Evolutionary conservation across 2,797 vertebrate genomes (phyloP), one percentile per base, ranked within the genome.

Genomic region (Sebastes itinus): DNA sequence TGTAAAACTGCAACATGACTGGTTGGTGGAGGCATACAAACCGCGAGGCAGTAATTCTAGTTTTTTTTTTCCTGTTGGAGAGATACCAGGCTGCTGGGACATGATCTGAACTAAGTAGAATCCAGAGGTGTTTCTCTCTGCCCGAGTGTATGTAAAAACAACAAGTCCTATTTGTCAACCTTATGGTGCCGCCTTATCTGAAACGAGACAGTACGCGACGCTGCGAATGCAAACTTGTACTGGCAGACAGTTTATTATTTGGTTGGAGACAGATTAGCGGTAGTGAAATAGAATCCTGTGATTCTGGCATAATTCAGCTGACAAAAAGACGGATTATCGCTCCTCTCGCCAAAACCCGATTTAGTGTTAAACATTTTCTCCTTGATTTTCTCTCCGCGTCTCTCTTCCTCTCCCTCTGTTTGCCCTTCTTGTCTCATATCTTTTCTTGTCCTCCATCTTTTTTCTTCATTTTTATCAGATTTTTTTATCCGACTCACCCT

Each of bases 281-380:
- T 38, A 71, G 85, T 80, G 67, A 83, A 91, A 87, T 79, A 42
- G 78, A 80, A 86, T 83, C 81, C 72, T 46, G 78, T n/a, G 38
- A 75, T 85, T 82, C 71, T 78, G 81, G 82, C 42, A 86, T 80
- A 87, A 91, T 88, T 89, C 79, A 69, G n/a, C 28, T 83, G 85
- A 90, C 86, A 90, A 77, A 77, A 88, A 92, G 80, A 91, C 66
- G 25, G 87, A 91, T 89, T 82, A 85, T 81, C 12, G 25, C 54
- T 76, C 27, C 25, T 78, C 52, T 67, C 28, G n/a, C 55, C 75
- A 81, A 83, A 77, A 70, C 42, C 65, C 4, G 38, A 73, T 85
- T 86, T 78, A 66, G 82, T 75, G 58, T 84, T 64, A 33, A 83
- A 78, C 72, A 73, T 86, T 77, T 59, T 20, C 62, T 72, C 32